Evolutionary conservation across 2,797 vertebrate genomes (phyloP), one percentile per base, ranked within the genome.

Genomic region (Centropyge bicolor): DNA sequence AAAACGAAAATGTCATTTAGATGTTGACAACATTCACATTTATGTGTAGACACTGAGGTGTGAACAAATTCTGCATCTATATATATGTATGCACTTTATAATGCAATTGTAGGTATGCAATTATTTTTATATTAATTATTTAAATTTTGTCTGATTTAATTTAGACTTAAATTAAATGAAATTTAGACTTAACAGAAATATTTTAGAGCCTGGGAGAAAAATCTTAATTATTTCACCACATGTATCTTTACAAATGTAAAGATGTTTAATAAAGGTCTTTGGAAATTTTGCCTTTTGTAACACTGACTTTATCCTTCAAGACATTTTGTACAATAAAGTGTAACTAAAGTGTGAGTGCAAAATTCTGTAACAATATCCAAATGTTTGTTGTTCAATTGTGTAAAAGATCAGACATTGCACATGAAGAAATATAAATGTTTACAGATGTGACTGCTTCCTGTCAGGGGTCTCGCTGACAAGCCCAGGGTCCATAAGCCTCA

Each of bases 381-480:
- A 10, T 40, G 4, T 41, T 59, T 45, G 20, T 7, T 31, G 6
- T 19, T 19, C 14, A 27, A 46, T 31, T 0, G 5, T 27, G 36
- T 8, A 40, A 49, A 46, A 31, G 0, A n/a, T 56, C 31, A 57
- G 54, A 54, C 7, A 19, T 51, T 31, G 24, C 1, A 24, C 0
- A 0, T 43, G 36, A 51, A 52, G 35, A 51, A 0, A 19, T 6
- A 11, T n/a, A n/a, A 36, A 13, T 16, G 51, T 40, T 19, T 31
- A n/a, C 17, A 14, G 40, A 13, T n/a, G 16, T 36, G n/a, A 46
- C 22, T 48, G 41, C 36, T 38, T 56, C 20, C 14, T 13, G 36
- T 90, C 49, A 87, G 51, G 70, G 78, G 49, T 52, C 74, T 40
- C 14, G 87, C 54, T 86, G 81, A 73, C 91, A 91, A 46, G 13